Percentiles rank a stretch among this genome's conserved stretches.
These are phyloP conservation scores for Taurulus bubalis DNA, from an alignment of 2,113 vertebrate genomes.

Conservation along the genomic window DNA sequence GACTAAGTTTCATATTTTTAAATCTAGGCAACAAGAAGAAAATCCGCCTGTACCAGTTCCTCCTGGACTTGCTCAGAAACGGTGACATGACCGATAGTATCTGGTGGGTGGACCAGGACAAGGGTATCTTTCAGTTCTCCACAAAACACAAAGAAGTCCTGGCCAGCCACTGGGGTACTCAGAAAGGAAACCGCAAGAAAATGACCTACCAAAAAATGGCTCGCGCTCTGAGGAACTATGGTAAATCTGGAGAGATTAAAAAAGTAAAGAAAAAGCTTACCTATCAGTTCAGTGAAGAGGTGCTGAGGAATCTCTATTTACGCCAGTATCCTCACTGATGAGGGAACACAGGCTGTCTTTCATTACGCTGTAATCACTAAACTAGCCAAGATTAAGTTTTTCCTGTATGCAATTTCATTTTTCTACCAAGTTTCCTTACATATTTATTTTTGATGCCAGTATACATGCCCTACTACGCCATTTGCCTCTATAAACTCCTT, in stretches of 20 bases:
- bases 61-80: conserved; percentile 82
- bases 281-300: conserved; percentile 97
- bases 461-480: background rate
- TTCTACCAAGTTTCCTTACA: conserved; percentile 26
- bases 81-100: conserved; percentile 83
- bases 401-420: conserved; percentile 41
- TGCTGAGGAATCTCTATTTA: conserved; percentile 88
- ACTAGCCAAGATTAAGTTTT: conserved; percentile 9
- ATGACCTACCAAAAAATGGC: conserved; percentile 99
- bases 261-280: conserved; percentile 99
- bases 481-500: conserved; percentile 32
- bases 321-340: conserved; percentile 66
- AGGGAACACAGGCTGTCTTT: conserved; percentile 18
- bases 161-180: conserved; percentile 94
- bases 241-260: conserved; percentile 97
- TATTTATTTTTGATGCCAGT: conserved; percentile 66
- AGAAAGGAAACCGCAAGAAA: conserved; percentile 99
- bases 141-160: conserved; percentile 98
- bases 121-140: conserved; percentile 99
- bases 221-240: conserved; percentile 96
- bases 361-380: conserved; percentile 41
- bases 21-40: conserved; percentile 76
- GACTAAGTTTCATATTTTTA: background rate
- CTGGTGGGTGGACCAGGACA: conserved; percentile 94
- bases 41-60: conserved; percentile 84